phyloP scores from a whole-genome alignment of 1,140 invertebrate genomes.

The Cydia splendana region DNA sequence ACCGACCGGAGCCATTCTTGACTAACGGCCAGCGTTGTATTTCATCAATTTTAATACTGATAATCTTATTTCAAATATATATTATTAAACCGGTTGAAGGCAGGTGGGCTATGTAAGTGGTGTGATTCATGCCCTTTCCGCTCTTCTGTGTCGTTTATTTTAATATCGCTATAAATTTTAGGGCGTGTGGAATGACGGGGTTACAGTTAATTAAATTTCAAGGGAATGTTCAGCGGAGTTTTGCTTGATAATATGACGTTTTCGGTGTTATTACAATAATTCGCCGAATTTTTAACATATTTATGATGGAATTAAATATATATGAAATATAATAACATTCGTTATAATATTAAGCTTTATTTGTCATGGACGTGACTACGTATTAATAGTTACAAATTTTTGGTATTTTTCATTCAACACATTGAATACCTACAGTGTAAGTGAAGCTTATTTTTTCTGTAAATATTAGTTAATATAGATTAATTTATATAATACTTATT shows the following conservation, averaged over 20 bases:
- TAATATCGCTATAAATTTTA: conserved; percentile 33
- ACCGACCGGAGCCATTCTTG: conserved; percentile 15
- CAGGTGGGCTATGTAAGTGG: conserved; percentile 33
- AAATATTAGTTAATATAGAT: too few species aligned
- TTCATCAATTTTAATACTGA: conserved; percentile 47
- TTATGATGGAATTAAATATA: neutral
- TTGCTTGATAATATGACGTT: conserved; percentile 8
- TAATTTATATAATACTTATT: too few species aligned
- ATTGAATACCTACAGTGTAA: too few species aligned
- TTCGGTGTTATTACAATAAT: neutral
- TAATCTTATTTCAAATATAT: conserved; percentile 46
- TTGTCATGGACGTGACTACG: too few species aligned
- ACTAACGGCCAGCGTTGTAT: conserved; percentile 37
- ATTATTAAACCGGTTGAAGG: conserved; percentile 46
- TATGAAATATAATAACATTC: too few species aligned
- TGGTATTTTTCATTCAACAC: too few species aligned
- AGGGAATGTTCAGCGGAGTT: conserved; percentile 3
- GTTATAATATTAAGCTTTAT: neutral
- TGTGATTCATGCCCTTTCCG: conserved; percentile 25
- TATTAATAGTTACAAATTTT: too few species aligned
- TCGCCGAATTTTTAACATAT: neutral
- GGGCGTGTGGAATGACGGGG: conserved; percentile 30
- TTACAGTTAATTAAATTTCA: conserved; percentile 29
- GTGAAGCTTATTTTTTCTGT: too few species aligned
- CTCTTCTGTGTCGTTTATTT: conserved; percentile 31